Conservation (phyloP, 2,888 invertebrate species). For the Cryptocephalus primarius region DNA sequence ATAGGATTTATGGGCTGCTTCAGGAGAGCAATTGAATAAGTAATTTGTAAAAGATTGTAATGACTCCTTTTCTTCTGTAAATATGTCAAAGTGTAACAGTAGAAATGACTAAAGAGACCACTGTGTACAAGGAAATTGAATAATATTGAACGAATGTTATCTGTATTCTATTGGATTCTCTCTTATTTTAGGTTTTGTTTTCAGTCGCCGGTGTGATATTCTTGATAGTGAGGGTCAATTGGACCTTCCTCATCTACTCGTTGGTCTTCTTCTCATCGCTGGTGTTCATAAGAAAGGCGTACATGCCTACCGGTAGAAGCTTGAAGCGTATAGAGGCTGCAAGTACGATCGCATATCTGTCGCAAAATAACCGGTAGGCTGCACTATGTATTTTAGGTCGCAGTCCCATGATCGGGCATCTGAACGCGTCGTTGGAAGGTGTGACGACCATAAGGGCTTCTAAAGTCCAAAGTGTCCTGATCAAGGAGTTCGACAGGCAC, state of each 20-base stretch:
- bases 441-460: constrained; percentile 33
- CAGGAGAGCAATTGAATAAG: too few relatives aligned
- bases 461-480: constrained; percentile 26
- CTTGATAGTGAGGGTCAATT: constrained; percentile 18
- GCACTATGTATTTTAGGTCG: constrained; percentile 22
- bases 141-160: too few relatives aligned
- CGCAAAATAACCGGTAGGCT: not conserved
- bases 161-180: too few relatives aligned
- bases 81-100: too few relatives aligned
- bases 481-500: constrained; percentile 30
- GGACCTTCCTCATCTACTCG: constrained; percentile 18
- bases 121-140: too few relatives aligned
- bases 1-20: too few relatives aligned
- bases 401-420: constrained; percentile 32
- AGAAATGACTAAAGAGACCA: too few relatives aligned
- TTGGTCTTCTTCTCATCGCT: constrained; percentile 16
- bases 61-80: too few relatives aligned
- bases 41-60: too few relatives aligned
- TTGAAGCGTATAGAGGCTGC: constrained; percentile 25
- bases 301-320: constrained; percentile 23
- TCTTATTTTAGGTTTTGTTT: constrained; percentile 38
- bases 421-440: constrained; percentile 33
- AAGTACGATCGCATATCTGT: constrained; percentile 15
- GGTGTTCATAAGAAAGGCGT: constrained; percentile 16
- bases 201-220: constrained; percentile 55